These are phyloP conservation scores for Tragelaphus strepsiceros DNA, from an alignment of 2,113 vertebrate species.

Conservation along the genomic window DNA sequence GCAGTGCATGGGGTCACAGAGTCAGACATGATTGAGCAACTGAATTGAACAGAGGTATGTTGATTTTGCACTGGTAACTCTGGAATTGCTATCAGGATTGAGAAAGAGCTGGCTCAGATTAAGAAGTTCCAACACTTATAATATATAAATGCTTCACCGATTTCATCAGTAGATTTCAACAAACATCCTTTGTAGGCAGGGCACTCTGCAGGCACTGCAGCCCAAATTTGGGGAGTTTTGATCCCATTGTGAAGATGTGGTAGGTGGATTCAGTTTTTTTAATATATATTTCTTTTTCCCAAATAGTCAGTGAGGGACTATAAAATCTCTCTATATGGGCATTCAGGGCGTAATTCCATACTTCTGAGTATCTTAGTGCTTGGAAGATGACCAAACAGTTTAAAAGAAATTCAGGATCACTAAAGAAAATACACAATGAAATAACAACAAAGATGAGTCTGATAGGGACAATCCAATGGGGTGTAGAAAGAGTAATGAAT, in stretches of 20 bases:
- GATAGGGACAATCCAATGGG: background rate
- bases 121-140: background rate
- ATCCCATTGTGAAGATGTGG: background rate
- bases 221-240: background rate
- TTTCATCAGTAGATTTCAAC: background rate
- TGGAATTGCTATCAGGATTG: background rate
- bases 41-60: background rate
- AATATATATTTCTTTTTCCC: background rate
- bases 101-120: background rate
- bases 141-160: background rate
- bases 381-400: conserved; percentile 29
- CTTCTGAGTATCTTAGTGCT: conserved; percentile 52
- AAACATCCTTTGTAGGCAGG: background rate
- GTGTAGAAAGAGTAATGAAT: background rate
- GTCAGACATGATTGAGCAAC: background rate
- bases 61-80: background rate
- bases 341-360: conserved; percentile 42
- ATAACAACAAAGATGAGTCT: background rate
- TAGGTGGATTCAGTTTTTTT: background rate
- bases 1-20: background rate
- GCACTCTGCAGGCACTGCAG: background rate
- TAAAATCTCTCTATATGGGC: conserved; percentile 44
- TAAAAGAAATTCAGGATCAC: background rate
- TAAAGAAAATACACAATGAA: background rate
- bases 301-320: conserved; percentile 1